A percentile compares a stretch with the other conserved stretches of the same genome.
Conservation (phyloP, 1,140 invertebrate species). For the Venturia canescens region DNA sequence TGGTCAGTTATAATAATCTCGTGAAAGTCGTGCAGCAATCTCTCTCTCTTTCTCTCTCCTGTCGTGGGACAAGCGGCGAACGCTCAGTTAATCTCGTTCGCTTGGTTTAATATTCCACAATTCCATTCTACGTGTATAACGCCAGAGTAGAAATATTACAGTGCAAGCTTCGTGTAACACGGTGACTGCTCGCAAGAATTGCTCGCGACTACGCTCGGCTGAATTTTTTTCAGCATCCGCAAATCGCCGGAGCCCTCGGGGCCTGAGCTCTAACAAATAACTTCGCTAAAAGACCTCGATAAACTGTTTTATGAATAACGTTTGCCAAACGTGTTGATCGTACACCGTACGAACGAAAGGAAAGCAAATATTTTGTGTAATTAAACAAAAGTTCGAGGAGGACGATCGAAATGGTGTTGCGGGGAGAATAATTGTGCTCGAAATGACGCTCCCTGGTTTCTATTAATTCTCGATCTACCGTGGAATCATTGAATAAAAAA, state of each 20-base stretch:
- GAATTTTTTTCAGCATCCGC: conserved; percentile 43
- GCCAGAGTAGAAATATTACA: conserved; percentile 35
- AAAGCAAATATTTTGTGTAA: too few species aligned
- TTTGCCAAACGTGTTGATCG: neutral
- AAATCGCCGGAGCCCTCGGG: neutral
- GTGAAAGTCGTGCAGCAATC: conserved; percentile 69
- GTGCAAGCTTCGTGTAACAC: neutral
- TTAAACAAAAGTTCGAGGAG: too few species aligned
- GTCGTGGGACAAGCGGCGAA: conserved; percentile 56
- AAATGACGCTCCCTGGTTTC: too few species aligned
- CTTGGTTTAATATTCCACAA: conserved; percentile 67
- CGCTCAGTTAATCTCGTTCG: conserved; percentile 71
- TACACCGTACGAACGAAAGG: neutral
- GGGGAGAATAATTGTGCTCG: too few species aligned
- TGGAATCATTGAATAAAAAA: too few species aligned
- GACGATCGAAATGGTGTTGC: too few species aligned
- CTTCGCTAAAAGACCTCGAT: too few species aligned
- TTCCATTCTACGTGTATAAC: conserved; percentile 56
- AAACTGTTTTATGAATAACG: too few species aligned
- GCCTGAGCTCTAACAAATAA: too few species aligned
- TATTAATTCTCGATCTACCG: too few species aligned
- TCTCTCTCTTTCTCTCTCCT: neutral
- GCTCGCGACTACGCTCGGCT: conserved; percentile 28
- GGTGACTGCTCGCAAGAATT: conserved; percentile 12
- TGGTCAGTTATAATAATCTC: conserved; percentile 60